These are phyloP conservation scores for Halcyon badia DNA, from an alignment of 2,797 vertebrate genomes.

Conservation along the genomic window DNA sequence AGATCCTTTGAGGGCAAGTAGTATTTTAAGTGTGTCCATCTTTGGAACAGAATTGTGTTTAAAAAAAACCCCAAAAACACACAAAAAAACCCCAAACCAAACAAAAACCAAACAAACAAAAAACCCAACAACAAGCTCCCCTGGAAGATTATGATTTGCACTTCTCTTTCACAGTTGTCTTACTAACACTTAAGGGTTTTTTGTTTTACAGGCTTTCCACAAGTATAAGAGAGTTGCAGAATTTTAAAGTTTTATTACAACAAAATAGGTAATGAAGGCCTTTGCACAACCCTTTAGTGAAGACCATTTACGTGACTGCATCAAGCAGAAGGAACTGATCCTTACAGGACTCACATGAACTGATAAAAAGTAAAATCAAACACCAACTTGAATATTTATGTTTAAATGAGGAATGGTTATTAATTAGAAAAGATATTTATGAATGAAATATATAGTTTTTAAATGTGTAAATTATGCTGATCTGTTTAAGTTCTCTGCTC, in stretches of 20 bases:
- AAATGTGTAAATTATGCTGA: constrained; percentile 80
- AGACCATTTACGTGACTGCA: constrained; percentile 58
- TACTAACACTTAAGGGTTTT: not conserved
- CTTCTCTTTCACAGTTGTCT: not conserved
- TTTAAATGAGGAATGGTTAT: constrained; percentile 69
- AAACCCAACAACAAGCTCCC: not conserved
- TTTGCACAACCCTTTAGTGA: constrained; percentile 52
- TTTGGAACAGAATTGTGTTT: not conserved
- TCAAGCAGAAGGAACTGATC: constrained; percentile 73
- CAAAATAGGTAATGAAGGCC: constrained; percentile 89
- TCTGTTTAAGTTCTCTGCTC: constrained; percentile 63
- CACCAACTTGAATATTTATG: constrained; percentile 85
- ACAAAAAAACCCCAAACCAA: too few relatives aligned
- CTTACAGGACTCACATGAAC: constrained; percentile 78
- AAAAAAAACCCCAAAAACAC: too few relatives aligned
- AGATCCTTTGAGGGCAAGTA: not conserved
- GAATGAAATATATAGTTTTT: constrained; percentile 78
- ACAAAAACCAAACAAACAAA: too few relatives aligned
- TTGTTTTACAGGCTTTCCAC: constrained; percentile 89
- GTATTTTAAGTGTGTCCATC: not conserved
- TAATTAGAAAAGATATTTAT: constrained; percentile 81
- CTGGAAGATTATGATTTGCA: not conserved
- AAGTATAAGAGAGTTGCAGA: constrained; percentile 92
- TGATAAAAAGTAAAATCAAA: constrained; percentile 70
- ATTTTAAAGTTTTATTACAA: constrained; percentile 90